Evolutionary conservation across 1,140 invertebrate genomes (phyloP).

Genomic region (Nebria ingens): DNA sequence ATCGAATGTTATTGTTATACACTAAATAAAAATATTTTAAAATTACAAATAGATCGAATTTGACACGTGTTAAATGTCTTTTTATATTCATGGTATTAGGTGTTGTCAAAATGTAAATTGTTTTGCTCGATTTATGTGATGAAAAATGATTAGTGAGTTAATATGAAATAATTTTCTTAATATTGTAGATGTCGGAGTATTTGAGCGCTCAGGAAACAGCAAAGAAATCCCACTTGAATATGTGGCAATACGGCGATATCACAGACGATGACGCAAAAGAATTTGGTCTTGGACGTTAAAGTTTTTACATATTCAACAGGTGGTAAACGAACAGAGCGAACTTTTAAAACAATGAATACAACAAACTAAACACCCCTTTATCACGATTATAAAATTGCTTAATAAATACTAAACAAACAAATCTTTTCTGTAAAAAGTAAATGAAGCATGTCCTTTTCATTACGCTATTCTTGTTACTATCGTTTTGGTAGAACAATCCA

Average conservation of each 20-base stretch:
- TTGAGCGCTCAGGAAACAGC: conserved; percentile 74
- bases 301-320: not conserved
- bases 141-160: no score
- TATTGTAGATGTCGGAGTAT: conserved; percentile 73
- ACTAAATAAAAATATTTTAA: no score
- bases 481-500: not conserved
- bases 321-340: conserved; percentile 7
- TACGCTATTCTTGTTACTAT: not conserved
- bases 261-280: conserved; percentile 91
- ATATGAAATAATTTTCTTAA: no score
- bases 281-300: conserved; percentile 46
- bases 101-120: no score
- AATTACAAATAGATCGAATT: no score
- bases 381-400: conserved; percentile 1
- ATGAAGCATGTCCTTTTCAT: not conserved
- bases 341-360: no score
- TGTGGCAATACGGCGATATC: conserved; percentile 96
- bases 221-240: conserved; percentile 69
- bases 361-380: conserved; percentile 4
- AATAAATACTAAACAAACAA: not conserved
- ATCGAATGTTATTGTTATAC: no score
- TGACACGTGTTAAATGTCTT: no score
- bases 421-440: not conserved
- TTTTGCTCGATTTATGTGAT: no score
- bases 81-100: no score